Evolutionary conservation across 92 coral and sea anemone species (phyloP).

Genomic region (Epizoanthus fatuus): DNA sequence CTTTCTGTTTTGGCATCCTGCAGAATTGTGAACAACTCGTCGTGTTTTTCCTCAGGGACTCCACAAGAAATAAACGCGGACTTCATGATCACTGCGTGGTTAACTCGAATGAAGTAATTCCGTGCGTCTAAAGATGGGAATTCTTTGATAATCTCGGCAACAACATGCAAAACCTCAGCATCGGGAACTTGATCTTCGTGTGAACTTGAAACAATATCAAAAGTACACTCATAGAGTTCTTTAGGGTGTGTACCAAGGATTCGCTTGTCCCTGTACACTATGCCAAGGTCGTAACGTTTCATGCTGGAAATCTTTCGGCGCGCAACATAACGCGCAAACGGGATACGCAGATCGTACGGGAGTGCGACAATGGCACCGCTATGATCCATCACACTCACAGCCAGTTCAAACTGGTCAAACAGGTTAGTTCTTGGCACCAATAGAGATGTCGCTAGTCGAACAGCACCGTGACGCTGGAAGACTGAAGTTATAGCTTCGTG

Average conservation of each 20-base stretch:
- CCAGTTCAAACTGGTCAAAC: slow-evolving; percentile 79
- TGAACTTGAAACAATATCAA: slow-evolving; percentile 91
- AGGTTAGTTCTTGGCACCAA: slow-evolving; percentile 86
- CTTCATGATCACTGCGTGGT: slow-evolving; percentile 82
- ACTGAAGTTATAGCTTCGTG: slow-evolving; percentile 84
- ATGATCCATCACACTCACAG: slow-evolving; percentile 90
- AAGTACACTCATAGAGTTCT: slow-evolving; percentile 91
- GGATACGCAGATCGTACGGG: slow-evolving; percentile 90
- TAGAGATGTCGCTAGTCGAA: slow-evolving; percentile 83
- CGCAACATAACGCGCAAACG: slow-evolving; percentile 95
- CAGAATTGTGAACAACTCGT: slow-evolving; percentile 77
- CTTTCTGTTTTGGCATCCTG: slow-evolving; percentile 84
- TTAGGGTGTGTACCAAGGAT: slow-evolving; percentile 92
- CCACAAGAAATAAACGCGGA: slow-evolving; percentile 83
- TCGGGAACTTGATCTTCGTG: slow-evolving; percentile 90
- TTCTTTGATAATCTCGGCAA: slow-evolving; percentile 87
- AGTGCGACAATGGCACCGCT: slow-evolving; percentile 92
- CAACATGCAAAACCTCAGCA: slow-evolving; percentile 89
- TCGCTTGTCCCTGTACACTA: slow-evolving; percentile 89
- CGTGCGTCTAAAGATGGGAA: slow-evolving; percentile 86
- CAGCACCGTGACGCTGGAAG: slow-evolving; percentile 87
- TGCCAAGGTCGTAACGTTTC: slow-evolving; percentile 91
- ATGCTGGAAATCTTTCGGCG: slow-evolving; percentile 74
- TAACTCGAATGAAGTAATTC: slow-evolving; percentile 89
- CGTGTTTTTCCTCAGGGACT: slow-evolving; percentile 82